Base-by-base conservation (phyloP, 2,888 invertebrate genomes). In the Drosophila borborema region DNA sequence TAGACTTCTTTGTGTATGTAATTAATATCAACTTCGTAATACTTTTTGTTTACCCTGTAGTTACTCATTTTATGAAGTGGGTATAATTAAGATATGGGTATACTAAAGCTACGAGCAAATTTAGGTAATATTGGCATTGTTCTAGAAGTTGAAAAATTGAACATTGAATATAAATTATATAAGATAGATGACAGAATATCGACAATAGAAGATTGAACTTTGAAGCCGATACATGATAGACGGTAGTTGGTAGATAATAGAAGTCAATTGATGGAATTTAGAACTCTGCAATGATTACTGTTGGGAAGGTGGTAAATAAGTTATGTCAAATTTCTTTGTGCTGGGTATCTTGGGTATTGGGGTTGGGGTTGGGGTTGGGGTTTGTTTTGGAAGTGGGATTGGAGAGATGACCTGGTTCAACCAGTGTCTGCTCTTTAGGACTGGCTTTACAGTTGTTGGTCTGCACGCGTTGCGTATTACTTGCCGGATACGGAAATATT, bases 401-500 rank as follows among this genome's bases (percentile, higher is more conserved):
- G 53, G 16, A 28, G 28, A 28, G 23, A 2, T 10, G 14, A 2
- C 23, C 36, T 18, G 23, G 34, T 23, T 53, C 23, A 38, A 9
- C 16, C 53, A 20, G 20, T 16, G 53, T 16, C 54, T 23, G 38
- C 54, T 40, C 38, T 40, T 28, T n/a, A 10, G 23, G n/a, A 6
- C 54, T 54, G 16, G 9, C 18, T n/a, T 49, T 31, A 51, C 12
- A 51, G 34, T 34, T 12, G 48, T 67, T 43, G 55, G 18, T 46
- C 61, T 54, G 71, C 90, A 90, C 86, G 88, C 82, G 84, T 64
- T 64, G 67, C 80, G 82, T 89, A 84, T 88, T 88, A 78, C 74
- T 77, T 74, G 49, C 90, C 90, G 88, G 88, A 88, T 80, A 66
- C 84, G 88, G 88, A 88, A 90, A 88, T 88, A 88, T 88, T 89